phyloP scores from a whole-genome alignment of 2,888 invertebrate species.

The Gonocerus acuteangulatus region DNA sequence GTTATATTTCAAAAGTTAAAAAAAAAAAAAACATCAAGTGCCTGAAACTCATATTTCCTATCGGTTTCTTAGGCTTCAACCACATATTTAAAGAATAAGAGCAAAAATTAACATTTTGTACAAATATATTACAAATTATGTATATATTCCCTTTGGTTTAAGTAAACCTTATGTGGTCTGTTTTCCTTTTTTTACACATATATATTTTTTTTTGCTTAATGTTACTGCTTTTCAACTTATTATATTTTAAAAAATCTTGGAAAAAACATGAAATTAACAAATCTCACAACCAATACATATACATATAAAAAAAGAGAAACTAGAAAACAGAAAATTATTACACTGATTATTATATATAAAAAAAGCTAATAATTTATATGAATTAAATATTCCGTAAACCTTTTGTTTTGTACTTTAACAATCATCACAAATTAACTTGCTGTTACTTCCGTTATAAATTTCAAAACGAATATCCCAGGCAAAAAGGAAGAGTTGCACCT shows the following conservation, averaged over 20 bases:
- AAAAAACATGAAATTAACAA: neutral
- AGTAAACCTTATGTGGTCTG: conserved; percentile 21
- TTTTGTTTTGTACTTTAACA: conserved; percentile 23
- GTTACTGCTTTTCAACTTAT: neutral
- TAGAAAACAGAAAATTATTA: neutral
- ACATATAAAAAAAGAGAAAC: neutral
- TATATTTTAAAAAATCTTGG: neutral
- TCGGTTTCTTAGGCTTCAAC: neutral
- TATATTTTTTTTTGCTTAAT: neutral
- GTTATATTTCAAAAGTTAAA: no score
- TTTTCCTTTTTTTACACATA: neutral
- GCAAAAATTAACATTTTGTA: conserved; percentile 17
- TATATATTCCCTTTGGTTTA: conserved; percentile 23
- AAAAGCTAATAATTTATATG: conserved; percentile 18
- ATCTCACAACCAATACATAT: neutral
- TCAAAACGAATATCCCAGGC: conserved; percentile 13
- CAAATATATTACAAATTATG: conserved; percentile 21
- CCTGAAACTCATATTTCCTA: no score
- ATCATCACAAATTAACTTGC: conserved; percentile 18
- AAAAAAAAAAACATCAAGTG: no score
- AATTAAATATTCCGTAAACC: conserved; percentile 17
- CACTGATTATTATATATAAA: neutral
- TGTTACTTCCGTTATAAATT: conserved; percentile 17
- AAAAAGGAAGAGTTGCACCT: conserved; percentile 25
- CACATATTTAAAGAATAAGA: conserved; percentile 3